These are phyloP conservation scores for Diploptera punctata DNA, from an alignment of 2,888 invertebrate species.

Conservation along the genomic window DNA sequence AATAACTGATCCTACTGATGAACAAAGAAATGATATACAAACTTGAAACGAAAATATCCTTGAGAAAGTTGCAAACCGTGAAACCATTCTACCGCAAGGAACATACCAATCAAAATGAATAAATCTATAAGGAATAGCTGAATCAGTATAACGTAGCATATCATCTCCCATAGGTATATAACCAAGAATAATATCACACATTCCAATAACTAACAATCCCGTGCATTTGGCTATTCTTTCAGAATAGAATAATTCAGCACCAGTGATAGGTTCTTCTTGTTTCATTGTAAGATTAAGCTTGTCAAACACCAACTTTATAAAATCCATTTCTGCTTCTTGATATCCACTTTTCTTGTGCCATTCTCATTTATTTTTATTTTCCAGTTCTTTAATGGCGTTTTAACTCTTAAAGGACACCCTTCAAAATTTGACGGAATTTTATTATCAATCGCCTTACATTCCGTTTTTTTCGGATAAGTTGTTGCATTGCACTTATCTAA, in stretches of 20 bases:
- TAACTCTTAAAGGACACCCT: neutral
- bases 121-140: neutral
- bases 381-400: neutral
- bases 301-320: neutral
- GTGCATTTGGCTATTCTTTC: too few relatives aligned
- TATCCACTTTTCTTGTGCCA: neutral
- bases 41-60: neutral
- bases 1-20: neutral
- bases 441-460: neutral
- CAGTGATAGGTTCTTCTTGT: too few relatives aligned
- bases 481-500: too few relatives aligned
- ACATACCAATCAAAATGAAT: neutral
- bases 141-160: neutral
- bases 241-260: too few relatives aligned
- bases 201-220: too few relatives aligned
- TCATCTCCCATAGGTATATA: too few relatives aligned
- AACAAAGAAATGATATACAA: neutral
- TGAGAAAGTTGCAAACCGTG: neutral
- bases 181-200: too few relatives aligned
- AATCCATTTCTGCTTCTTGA: neutral
- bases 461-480: too few relatives aligned
- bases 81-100: neutral
- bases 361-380: neutral
- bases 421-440: neutral
- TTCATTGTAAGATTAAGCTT: neutral